These are phyloP conservation scores for Drosophila ananassae DNA, from an alignment of 1,140 invertebrate genomes.

Conservation along the genomic window DNA sequence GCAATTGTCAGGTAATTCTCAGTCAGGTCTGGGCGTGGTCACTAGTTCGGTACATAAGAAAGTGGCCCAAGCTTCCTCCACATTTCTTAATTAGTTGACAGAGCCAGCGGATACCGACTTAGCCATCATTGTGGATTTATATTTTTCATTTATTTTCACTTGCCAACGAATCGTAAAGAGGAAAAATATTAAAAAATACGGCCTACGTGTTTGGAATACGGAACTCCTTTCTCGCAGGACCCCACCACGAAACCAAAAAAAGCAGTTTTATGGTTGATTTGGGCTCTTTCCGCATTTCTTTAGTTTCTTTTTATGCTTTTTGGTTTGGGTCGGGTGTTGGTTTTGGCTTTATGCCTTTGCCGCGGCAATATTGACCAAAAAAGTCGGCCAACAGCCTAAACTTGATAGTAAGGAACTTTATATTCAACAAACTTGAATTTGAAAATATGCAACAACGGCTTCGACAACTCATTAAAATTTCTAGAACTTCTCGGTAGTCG, in stretches of 20 bases:
- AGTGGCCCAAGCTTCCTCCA: constrained; percentile 35
- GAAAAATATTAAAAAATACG: constrained; percentile 37
- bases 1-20: constrained; percentile 48
- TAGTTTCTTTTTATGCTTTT: constrained; percentile 44
- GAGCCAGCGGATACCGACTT: constrained; percentile 10
- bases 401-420: constrained; percentile 40
- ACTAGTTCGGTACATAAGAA: constrained; percentile 30
- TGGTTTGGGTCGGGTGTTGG: constrained; percentile 14
- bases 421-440: constrained; percentile 23
- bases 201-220: constrained; percentile 71
- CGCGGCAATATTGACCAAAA: constrained; percentile 25
- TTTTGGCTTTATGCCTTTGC: constrained; percentile 28
- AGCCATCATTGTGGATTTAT: constrained; percentile 36
- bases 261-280: constrained; percentile 63
- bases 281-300: constrained; percentile 12
- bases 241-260: constrained; percentile 8
- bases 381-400: constrained; percentile 25
- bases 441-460: constrained; percentile 11
- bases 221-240: constrained; percentile 47
- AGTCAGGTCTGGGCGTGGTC: constrained; percentile 22
- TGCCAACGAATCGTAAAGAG: constrained; percentile 29
- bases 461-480: constrained; percentile 36
- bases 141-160: constrained; percentile 65
- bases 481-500: background rate
- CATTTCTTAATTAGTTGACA: constrained; percentile 73